phyloP scores from a whole-genome alignment of 2,888 invertebrate species.

The Muscina levida region DNA sequence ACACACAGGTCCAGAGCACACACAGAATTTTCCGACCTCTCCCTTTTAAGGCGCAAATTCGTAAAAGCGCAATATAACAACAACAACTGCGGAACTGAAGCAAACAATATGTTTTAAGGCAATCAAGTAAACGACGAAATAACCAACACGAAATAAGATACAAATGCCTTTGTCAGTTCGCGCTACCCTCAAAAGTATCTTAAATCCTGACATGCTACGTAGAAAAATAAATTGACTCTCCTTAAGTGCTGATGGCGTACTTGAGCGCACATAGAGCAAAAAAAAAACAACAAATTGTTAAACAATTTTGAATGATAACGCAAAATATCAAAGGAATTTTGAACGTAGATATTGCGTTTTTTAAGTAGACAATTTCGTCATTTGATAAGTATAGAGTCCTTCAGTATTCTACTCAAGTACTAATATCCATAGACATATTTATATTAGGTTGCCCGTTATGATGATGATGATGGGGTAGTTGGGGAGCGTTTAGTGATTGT shows the following conservation, averaged over 20 bases:
- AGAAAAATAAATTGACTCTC: constrained; percentile 46
- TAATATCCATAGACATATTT: neutral
- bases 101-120: neutral
- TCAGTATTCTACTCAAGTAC: neutral
- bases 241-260: neutral
- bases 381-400: neutral
- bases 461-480: no score
- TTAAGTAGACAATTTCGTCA: neutral
- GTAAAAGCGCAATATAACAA: constrained; percentile 54
- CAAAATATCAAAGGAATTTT: neutral
- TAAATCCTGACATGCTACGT: constrained; percentile 56
- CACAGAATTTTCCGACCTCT: constrained; percentile 39
- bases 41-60: constrained; percentile 41
- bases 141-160: no score
- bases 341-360: constrained; percentile 20
- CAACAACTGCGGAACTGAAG: constrained; percentile 4
- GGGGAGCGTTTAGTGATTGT: neutral
- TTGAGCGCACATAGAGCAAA: no score
- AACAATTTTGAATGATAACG: constrained; percentile 28
- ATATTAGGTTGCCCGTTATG: no score
- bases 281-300: neutral
- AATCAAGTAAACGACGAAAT: neutral
- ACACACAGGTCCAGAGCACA: constrained; percentile 15
- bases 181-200: neutral
- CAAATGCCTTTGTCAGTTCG: no score